These are phyloP conservation scores for Enteromius unitaeniatus DNA, from an alignment of 2,797 vertebrate species.

Conservation along the genomic window DNA sequence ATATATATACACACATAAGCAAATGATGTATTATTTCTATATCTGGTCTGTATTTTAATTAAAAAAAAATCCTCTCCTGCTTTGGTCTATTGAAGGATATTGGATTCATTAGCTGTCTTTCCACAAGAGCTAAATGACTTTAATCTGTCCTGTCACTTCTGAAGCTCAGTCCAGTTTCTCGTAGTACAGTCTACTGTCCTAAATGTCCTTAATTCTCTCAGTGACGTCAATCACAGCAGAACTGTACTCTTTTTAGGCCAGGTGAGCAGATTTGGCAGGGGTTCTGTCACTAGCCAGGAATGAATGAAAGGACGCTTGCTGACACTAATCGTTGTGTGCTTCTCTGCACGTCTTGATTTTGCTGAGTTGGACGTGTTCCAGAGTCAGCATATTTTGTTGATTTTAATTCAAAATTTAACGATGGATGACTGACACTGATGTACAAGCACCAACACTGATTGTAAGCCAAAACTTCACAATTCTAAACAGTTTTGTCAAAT, in stretches of 20 bases:
- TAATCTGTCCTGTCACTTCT: slow-evolving; percentile 10
- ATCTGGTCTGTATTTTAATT: not conserved
- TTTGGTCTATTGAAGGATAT: not conserved
- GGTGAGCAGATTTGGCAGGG: not conserved
- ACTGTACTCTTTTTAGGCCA: not conserved
- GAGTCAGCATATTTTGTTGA: too few species aligned
- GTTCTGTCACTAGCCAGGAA: not conserved
- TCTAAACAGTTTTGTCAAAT: too few species aligned
- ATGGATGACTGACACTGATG: too few species aligned
- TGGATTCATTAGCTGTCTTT: not conserved
- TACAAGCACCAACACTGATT: too few species aligned
- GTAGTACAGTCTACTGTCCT: not conserved
- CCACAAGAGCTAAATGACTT: not conserved
- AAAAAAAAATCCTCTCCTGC: not conserved
- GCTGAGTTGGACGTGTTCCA: too few species aligned
- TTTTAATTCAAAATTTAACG: too few species aligned
- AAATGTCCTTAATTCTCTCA: slow-evolving; percentile 24
- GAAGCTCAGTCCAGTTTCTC: slow-evolving; percentile 30
- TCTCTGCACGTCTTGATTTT: not conserved
- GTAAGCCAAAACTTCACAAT: too few species aligned
- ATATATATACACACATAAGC: too few species aligned
- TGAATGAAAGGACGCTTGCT: slow-evolving; percentile 8
- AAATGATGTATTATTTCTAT: not conserved
- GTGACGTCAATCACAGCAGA: slow-evolving; percentile 37
- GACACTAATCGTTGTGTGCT: not conserved